Evolutionary conservation across 2,888 invertebrate genomes (phyloP), one percentile per base, ranked within the genome.

Genomic region (Ectropis crepuscularia): DNA sequence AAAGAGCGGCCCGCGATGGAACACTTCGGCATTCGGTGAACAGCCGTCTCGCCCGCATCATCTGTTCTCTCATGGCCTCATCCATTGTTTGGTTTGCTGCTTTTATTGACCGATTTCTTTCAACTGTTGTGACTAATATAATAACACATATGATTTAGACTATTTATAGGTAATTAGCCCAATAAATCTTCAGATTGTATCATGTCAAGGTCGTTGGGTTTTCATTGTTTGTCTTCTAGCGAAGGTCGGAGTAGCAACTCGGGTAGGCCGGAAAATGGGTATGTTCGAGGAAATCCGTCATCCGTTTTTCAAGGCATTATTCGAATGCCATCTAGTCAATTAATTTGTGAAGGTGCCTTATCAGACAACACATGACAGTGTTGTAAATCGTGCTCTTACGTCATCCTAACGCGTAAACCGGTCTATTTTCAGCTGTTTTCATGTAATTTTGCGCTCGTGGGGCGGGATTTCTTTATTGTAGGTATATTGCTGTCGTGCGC

Each of bases 21-120:
- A 88, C 78, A 89, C 92, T 89, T 92, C 74, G 92, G 92, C 92
- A 92, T 91, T 92, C 92, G 92, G 92, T 86, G 87, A 82, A 87
- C 89, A 92, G 90, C 92, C 92, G 92, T 91, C 88, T 89, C 81
- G 92, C 92, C 90, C 89, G 87, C 88, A 85, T 87, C 86, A 86
- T 78, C 88, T 80, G 80, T 79, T 78, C 76, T 80, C 76, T 81
- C 81, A 85, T 85, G 82, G 80, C 75, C 78, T 79, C 78, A 71
- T 81, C 74, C 76, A 83, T 86, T 85, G 79, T 83, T 82, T 81
- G 80, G 79, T 78, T 87, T 85, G 81, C 79, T 82, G 78, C 77
- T 84, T 81, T 79, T 81, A 76, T 80, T 78, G 76, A 76, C 71
- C 67, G 71, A 79, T 78, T 79, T 80, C 78, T 82, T 82, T 82